Percentiles rank a stretch among this genome's conserved stretches.
Conservation (phyloP, 2,113 vertebrate genomes). For the Aldabrachelys gigantea region DNA sequence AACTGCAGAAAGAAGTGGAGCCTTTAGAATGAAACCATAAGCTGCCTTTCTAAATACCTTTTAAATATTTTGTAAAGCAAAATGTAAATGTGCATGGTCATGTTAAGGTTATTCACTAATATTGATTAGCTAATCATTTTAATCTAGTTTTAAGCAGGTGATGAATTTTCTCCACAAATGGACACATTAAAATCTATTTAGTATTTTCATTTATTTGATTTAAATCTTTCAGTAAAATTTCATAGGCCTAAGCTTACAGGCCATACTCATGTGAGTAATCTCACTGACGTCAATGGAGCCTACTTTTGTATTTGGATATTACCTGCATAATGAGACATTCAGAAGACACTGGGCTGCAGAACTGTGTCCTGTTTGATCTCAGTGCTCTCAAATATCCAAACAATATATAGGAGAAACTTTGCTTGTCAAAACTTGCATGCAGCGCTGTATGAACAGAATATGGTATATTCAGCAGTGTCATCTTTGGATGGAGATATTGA, state of each 20-base stretch:
- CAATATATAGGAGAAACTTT: not conserved
- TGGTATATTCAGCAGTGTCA: slow-evolving; percentile 45
- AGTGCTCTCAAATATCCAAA: slow-evolving; percentile 1
- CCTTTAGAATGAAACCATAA: not conserved
- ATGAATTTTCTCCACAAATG: not conserved
- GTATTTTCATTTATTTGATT: not conserved
- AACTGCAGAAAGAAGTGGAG: not conserved
- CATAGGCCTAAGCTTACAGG: not conserved
- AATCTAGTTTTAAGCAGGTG: not conserved
- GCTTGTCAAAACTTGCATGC: slow-evolving; percentile 45
- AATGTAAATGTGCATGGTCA: not conserved
- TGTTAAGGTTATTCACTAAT: not conserved
- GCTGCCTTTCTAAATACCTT: not conserved
- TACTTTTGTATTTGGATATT: not conserved
- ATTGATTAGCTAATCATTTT: not conserved
- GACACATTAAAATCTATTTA: not conserved
- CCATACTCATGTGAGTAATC: not conserved
- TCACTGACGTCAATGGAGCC: not conserved
- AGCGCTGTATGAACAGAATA: slow-evolving; percentile 1
- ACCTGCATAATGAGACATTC: not conserved
- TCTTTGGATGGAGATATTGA: slow-evolving; percentile 55
- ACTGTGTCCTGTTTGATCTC: slow-evolving; percentile 2
- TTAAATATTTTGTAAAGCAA: not conserved
- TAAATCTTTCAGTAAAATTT: not conserved
- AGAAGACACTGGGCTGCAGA: not conserved